Evolutionary conservation across 2,888 invertebrate species (phyloP).

Genomic region (Brachypalpus laphriformis): DNA sequence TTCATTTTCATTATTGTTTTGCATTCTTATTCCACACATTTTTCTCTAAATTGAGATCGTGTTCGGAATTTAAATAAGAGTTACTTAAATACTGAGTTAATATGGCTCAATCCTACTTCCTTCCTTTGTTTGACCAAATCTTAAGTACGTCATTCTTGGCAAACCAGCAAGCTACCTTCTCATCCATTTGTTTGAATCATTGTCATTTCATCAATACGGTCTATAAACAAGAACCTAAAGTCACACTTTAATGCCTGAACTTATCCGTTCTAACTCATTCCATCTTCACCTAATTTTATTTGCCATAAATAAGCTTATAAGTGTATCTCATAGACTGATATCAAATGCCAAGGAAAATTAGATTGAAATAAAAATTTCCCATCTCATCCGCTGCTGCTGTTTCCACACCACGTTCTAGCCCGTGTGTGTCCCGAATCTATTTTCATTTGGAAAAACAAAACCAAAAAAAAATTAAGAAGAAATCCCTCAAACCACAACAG

Average conservation of each 20-base stretch:
- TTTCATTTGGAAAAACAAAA: conserved; percentile 1
- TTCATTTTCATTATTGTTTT: no score
- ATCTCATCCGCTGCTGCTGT: background rate
- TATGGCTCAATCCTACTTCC: no score
- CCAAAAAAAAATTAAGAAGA: background rate
- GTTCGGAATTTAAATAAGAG: no score
- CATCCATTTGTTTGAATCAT: background rate
- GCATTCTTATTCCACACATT: no score
- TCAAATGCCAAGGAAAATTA: conserved; percentile 37
- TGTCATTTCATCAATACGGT: background rate
- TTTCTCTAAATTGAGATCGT: no score
- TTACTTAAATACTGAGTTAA: no score
- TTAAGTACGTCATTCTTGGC: no score
- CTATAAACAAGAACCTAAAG: background rate
- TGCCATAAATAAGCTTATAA: conserved; percentile 14
- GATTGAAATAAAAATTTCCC: conserved; percentile 21
- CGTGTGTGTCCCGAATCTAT: conserved; percentile 5
- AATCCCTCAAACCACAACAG: background rate
- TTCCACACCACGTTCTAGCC: conserved; percentile 18
- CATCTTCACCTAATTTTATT: background rate
- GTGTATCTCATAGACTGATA: conserved; percentile 7
- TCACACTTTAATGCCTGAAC: background rate
- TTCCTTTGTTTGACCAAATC: no score
- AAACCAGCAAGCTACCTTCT: no score
- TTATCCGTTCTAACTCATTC: background rate